These are phyloP conservation scores for Macrotus californicus DNA, from an alignment of 2,113 vertebrate species.

Conservation along the genomic window DNA sequence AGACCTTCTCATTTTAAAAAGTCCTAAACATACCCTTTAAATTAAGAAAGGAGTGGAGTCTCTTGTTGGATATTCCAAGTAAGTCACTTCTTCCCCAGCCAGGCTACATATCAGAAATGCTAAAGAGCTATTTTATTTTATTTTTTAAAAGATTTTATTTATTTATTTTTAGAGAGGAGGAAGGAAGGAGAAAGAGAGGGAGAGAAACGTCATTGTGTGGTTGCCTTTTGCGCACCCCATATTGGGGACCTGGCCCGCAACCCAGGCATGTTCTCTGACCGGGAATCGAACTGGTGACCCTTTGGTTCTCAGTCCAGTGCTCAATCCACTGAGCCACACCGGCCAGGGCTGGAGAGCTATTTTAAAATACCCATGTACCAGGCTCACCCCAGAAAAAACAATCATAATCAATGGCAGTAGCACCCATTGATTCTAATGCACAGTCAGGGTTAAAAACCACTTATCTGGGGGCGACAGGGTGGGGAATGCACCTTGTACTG, in stretches of 20 bases:
- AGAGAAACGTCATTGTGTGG: too few relatives aligned
- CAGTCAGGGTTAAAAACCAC: background rate
- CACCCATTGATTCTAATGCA: background rate
- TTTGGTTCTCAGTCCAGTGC: too few relatives aligned
- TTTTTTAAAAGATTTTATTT: too few relatives aligned
- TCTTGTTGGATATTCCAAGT: background rate
- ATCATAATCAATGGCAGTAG: too few relatives aligned
- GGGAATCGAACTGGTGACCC: too few relatives aligned
- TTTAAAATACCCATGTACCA: background rate
- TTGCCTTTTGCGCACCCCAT: too few relatives aligned
- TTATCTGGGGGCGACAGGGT: fast-evolving
- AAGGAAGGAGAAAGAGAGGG: too few relatives aligned
- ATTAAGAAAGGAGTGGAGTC: background rate
- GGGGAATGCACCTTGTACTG: fast-evolving
- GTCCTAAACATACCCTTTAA: background rate
- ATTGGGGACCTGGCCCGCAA: too few relatives aligned
- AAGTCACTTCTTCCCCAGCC: background rate
- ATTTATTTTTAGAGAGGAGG: too few relatives aligned
- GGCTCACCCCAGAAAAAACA: background rate
- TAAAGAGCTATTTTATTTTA: background rate
- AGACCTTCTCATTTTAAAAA: background rate
- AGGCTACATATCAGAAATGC: background rate
- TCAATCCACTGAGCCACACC: too few relatives aligned
- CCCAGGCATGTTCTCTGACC: too few relatives aligned
- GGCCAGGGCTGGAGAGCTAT: background rate